Conservation (phyloP, 2,113 vertebrate genomes). For the Piaya cayana region DNA sequence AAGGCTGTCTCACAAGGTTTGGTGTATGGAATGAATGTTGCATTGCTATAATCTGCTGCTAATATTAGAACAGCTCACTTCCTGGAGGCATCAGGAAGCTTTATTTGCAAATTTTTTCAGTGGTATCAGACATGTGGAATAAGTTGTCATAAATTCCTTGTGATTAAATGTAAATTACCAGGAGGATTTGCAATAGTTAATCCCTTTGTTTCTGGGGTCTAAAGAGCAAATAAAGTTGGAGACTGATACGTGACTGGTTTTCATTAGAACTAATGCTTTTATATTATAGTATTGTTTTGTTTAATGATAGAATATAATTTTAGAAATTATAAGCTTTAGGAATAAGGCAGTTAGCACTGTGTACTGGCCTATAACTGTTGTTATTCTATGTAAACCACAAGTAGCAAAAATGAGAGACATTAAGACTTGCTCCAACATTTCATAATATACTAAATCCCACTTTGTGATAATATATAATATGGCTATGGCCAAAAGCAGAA, state of each 20-base stretch:
- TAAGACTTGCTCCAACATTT: neutral
- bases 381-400: neutral
- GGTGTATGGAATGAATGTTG: neutral
- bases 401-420: neutral
- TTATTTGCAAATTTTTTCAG: constrained; percentile 1
- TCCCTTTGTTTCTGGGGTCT: constrained; percentile 42
- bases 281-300: neutral
- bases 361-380: neutral
- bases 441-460: neutral
- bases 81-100: constrained; percentile 60
- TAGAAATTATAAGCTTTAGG: constrained; percentile 1
- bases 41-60: constrained; percentile 57
- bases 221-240: constrained; percentile 15
- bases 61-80: constrained; percentile 74
- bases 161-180: constrained; percentile 55
- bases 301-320: constrained; percentile 28
- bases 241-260: constrained; percentile 15
- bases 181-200: constrained; percentile 53
- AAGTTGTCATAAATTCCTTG: constrained; percentile 66
- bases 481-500: neutral
- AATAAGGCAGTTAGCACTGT: neutral
- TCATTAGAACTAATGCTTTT: constrained; percentile 34
- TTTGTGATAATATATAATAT: neutral
- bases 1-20: neutral
- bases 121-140: constrained; percentile 71